Percentiles rank a stretch among this genome's conserved stretches.
Evolutionary conservation across 2,113 vertebrate species (phyloP).

Genomic region (Gracilinanus agilis): DNA sequence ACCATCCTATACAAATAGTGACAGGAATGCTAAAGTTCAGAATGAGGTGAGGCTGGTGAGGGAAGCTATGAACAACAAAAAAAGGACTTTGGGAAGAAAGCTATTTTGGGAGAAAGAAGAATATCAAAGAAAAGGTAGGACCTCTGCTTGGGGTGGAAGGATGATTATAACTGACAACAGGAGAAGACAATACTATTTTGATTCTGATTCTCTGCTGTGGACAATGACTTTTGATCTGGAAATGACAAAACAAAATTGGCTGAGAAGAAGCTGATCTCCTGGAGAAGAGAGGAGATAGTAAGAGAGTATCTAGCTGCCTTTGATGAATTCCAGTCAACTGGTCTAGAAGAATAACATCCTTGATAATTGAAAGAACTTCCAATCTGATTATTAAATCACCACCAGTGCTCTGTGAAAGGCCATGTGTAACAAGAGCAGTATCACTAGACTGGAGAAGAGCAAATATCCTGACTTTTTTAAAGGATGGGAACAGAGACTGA

Average conservation of each 20-base stretch:
- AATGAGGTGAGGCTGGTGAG: neutral
- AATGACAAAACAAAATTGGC: neutral
- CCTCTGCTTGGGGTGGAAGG: neutral
- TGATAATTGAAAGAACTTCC: neutral
- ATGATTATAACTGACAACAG: neutral
- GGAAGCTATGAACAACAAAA: neutral
- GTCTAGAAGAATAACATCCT: neutral
- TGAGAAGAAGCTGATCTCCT: neutral
- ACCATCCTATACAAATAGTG: neutral
- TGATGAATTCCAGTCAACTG: neutral
- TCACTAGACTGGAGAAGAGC: neutral
- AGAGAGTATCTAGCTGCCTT: neutral
- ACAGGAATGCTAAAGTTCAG: neutral
- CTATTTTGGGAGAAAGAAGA: neutral
- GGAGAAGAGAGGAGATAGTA: neutral
- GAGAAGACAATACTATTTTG: neutral
- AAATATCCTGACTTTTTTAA: neutral
- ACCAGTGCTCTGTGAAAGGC: neutral
- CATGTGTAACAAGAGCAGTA: neutral
- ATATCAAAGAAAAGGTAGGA: neutral
- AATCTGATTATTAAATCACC: neutral
- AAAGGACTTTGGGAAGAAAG: neutral
- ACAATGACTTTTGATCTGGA: neutral
- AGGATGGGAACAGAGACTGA: neutral
- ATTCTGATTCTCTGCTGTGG: neutral